Base-by-base conservation (phyloP, 1,140 invertebrate genomes). In the Drosophila albomicans region DNA sequence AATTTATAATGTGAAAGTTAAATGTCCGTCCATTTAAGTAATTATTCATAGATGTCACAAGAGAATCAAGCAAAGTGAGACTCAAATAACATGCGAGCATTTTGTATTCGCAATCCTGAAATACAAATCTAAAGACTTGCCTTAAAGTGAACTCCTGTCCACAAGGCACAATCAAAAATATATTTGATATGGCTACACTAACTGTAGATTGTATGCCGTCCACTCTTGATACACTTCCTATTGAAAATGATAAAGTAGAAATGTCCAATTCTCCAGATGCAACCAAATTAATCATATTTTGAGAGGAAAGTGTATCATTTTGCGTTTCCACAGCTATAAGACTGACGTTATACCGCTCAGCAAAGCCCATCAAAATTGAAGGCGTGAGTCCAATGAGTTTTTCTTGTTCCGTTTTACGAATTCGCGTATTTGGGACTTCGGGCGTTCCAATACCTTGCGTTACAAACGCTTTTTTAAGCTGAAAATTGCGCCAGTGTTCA, bases 121-220 rank as follows among this genome's bases (percentile, higher is more conserved):
- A 28, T 1, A 70, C 11, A 8, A 0, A 8, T 0, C 3, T 0
- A 1, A 54, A 28, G 0, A 69, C 13, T 0, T 70, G 43, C 0
- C 3, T 8, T 1, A 81, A 1, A 1, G 16, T 16, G 3, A 85
- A 2, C 28, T 74, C 62, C 0, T 5, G 4, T 6, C 62, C 61
- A 15, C 81, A 84, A 0, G 81, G 81, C n/a, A 85, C 78, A 4
- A 58, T 5, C 3, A 85, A 32, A 1, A 62, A 5, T 0, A 78
- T 1, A 8, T 20, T 35, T 10, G 28, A 2, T 8, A 69, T 13
- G 4, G 49, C 57, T 0, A 81, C 0, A 6, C 11, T 5, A 5
- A 5, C 4, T 5, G 41, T 13, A 5, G 11, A 13, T 13, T 43
- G 11, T 5, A 43, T 13, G 41, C 41, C 41, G 3, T 38, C 35